These are phyloP conservation scores for Harpagoxenus sublaevis DNA, from an alignment of 2,888 invertebrate genomes.

Conservation along the genomic window DNA sequence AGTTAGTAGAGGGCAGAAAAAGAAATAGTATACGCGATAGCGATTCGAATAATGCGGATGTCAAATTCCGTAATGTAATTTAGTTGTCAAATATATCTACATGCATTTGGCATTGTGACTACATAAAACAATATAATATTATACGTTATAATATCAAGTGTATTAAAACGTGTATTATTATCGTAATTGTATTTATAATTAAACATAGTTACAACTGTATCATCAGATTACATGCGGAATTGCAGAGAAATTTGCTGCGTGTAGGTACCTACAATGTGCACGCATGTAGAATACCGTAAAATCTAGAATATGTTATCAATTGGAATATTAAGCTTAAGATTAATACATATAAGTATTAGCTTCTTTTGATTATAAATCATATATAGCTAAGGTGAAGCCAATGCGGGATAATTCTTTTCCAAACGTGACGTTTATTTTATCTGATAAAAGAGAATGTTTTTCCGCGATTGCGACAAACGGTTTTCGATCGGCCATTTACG, in stretches of 20 bases:
- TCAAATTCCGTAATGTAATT: background rate
- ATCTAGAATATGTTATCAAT: background rate
- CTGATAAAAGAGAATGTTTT: slow-evolving; percentile 14
- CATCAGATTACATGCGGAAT: background rate
- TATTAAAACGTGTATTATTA: slow-evolving; percentile 17
- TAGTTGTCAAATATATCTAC: slow-evolving; percentile 14
- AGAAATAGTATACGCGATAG: background rate
- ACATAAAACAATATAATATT: slow-evolving; percentile 6
- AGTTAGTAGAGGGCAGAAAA: background rate
- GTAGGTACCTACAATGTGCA: background rate
- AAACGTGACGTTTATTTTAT: background rate
- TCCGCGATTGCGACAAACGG: background rate
- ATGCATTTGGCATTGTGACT: background rate
- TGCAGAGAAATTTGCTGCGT: slow-evolving; percentile 6
- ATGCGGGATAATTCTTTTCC: background rate
- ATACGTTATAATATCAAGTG: background rate
- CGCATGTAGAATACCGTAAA: background rate
- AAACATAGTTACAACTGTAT: slow-evolving; percentile 16
- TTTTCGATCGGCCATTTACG: slow-evolving; percentile 48
- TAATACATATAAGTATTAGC: background rate
- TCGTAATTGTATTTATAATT: background rate
- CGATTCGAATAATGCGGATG: background rate
- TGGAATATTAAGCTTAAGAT: background rate
- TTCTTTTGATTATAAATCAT: background rate
- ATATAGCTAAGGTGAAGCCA: background rate